phyloP scores from a whole-genome alignment of 23 tunicate genomes.

The Aplidium turbinatum region DNA sequence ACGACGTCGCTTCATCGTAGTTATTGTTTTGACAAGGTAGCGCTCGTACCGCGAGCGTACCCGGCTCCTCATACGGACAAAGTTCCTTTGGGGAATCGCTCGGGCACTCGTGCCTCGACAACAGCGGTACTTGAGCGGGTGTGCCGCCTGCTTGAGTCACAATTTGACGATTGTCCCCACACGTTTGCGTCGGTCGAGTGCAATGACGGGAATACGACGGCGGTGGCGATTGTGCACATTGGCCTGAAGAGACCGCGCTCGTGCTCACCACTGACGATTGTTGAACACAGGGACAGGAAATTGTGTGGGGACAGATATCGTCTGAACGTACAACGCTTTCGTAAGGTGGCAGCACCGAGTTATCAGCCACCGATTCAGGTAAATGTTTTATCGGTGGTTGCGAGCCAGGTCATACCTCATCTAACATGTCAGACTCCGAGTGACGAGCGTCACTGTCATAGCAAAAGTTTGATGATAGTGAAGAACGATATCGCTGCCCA shows the following conservation, averaged over 20 bases:
- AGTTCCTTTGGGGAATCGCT: neutral
- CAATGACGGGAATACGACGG: slow-evolving; percentile 67
- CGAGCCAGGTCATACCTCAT: neutral
- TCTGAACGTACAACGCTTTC: slow-evolving; percentile 47
- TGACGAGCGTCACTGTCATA: slow-evolving; percentile 24
- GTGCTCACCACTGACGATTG: too few species aligned
- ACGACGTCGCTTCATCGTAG: neutral
- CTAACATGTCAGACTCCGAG: slow-evolving; percentile 25
- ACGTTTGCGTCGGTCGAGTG: slow-evolving; percentile 24
- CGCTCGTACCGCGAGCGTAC: neutral
- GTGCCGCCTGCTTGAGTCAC: neutral
- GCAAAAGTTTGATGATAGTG: neutral
- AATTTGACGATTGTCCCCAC: neutral
- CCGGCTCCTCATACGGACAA: neutral
- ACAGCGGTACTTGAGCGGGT: neutral
- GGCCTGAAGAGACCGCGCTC: neutral
- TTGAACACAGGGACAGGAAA: slow-evolving; percentile 18
- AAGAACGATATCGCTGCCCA: slow-evolving; percentile 10
- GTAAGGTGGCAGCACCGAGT: slow-evolving; percentile 62
- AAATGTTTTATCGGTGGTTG: neutral
- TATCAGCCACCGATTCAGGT: neutral
- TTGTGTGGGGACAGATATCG: neutral
- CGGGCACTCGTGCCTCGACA: neutral
- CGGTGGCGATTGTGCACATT: slow-evolving; percentile 59
- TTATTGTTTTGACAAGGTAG: neutral